A percentile compares a stretch with the other conserved stretches of the same genome.
phyloP scores from a whole-genome alignment of 2,888 invertebrate species.

The Chrysina gloriosa region DNA sequence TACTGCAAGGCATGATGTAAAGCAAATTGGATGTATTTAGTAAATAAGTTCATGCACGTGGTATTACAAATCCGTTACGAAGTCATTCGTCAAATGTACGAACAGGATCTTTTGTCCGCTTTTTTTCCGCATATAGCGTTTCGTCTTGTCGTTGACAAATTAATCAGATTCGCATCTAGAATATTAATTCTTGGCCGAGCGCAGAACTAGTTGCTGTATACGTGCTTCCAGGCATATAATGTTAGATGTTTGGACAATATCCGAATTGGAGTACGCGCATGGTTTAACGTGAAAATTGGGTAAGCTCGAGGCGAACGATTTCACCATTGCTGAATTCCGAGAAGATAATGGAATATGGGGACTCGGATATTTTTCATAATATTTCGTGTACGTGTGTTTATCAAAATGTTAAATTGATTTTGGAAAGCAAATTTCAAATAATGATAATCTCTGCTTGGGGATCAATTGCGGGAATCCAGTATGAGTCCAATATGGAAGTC shows the following conservation, averaged over 20 bases:
- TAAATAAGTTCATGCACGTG: conserved; percentile 38
- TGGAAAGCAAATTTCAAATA: no score
- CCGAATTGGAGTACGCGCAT: conserved; percentile 1
- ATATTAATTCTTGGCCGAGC: conserved; percentile 17
- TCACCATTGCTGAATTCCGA: no score
- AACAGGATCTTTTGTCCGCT: conserved; percentile 34
- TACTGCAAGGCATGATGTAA: neutral
- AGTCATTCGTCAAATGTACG: conserved; percentile 29
- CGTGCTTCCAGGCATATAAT: conserved; percentile 12
- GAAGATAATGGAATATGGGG: no score
- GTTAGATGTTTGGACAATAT: conserved; percentile 2
- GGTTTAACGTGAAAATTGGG: no score
- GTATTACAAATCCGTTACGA: conserved; percentile 33
- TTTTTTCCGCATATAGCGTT: conserved; percentile 19
- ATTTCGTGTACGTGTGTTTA: no score
- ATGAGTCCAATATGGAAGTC: no score
- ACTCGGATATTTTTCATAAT: no score
- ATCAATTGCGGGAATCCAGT: no score
- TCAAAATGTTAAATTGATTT: no score
- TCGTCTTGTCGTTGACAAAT: conserved; percentile 35
- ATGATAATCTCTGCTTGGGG: no score
- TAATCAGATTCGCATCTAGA: conserved; percentile 37
- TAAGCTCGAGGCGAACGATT: no score
- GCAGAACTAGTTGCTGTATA: conserved; percentile 9
- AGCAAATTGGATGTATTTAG: conserved; percentile 21